Evolutionary conservation across 1,140 invertebrate species (phyloP), one percentile per base, ranked within the genome.

Genomic region (Nephotettix cincticeps): DNA sequence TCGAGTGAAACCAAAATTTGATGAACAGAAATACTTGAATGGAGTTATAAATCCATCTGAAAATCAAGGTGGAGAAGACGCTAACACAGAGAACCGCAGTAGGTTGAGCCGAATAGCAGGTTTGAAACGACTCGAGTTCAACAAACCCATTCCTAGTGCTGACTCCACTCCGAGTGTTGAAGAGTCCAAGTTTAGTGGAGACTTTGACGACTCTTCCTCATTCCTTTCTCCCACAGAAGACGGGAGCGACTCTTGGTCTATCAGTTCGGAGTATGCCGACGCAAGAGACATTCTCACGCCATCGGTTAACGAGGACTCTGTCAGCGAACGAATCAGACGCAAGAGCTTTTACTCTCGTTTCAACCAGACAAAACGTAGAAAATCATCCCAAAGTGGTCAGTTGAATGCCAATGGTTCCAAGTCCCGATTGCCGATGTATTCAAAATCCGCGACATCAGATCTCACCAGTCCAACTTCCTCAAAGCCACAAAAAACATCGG

Each of bases 271-370:
- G 76, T 81, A 82, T 47, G 79, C 77, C 27, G 77, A 81, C 70
- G 73, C 80, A 45, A 73, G 80, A 0, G 79, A 83, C 23, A 36
- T 36, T 14, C 69, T 82, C 14, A 80, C 78, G 13, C 73, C 43
- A 79, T 70, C 73, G 83, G 9, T 87, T 84, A 1, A 85, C 84
- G 63, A 86, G 81, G 92, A 94, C 77, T 91, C 90, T 32, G 89
- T 95, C 13, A 89, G 90, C 32, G 93, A 96, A 76, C 84, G 94
- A 73, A 96, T 96, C 72, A 84, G 91, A 74, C 84, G 94, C 21
- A 94, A 94, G 78, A 95, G 93, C 79, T 96, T 93, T 80, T 96
- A 95, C 77, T 90, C 89, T 2, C 85, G 93, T 69, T 95, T 95
- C 77, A 95, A 95, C 76, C 91, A 93, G 75, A 87, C 90, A 75